Evolutionary conservation across 2,888 invertebrate genomes (phyloP).

Genomic region (Mesopsocus fuscifrons): DNA sequence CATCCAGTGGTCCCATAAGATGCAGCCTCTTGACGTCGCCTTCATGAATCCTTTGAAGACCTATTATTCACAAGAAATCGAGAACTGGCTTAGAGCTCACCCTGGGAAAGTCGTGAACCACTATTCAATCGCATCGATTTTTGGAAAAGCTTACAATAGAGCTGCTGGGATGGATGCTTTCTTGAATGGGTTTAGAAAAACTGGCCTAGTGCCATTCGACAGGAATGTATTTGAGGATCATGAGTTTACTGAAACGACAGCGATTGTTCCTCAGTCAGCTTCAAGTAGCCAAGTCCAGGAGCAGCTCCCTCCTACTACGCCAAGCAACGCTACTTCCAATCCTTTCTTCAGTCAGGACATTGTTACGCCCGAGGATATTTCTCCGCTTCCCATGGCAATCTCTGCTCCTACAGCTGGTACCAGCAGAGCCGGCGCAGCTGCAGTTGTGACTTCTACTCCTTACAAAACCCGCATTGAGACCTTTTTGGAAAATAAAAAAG

Average conservation of each 20-base stretch:
- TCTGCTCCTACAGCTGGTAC: neutral
- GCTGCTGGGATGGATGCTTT: constrained; percentile 11
- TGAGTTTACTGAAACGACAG: constrained; percentile 9
- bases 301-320: neutral
- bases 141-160: constrained; percentile 10
- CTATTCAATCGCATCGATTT: constrained; percentile 11
- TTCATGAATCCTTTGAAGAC: constrained; percentile 10
- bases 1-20: neutral
- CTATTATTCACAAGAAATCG: constrained; percentile 11
- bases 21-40: constrained; percentile 9
- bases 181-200: constrained; percentile 11
- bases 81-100: constrained; percentile 6
- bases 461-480: neutral
- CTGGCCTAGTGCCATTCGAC: constrained; percentile 11
- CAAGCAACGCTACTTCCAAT: neutral
- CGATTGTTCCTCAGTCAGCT: no score
- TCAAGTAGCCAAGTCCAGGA: neutral
- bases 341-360: neutral
- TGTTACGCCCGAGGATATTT: neutral
- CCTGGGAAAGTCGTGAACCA: constrained; percentile 10
- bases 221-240: constrained; percentile 12
- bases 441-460: neutral
- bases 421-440: neutral
- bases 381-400: neutral
- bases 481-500: neutral